Percentiles rank a stretch among this genome's conserved stretches.
These are phyloP conservation scores for Nycticebus coucang DNA, from an alignment of 2,113 vertebrate genomes.

Conservation along the genomic window DNA sequence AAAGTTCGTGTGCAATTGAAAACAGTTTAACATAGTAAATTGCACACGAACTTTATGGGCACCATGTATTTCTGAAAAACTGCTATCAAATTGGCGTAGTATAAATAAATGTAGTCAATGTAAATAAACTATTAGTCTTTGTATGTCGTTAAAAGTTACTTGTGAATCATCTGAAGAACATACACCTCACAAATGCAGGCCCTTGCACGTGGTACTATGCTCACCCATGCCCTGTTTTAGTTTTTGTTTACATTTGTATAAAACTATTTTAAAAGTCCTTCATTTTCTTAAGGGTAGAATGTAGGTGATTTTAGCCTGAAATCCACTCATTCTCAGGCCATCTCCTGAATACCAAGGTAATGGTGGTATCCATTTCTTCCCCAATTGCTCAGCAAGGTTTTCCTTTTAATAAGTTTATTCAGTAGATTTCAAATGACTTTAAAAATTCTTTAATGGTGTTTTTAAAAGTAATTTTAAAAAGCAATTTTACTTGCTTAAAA, in stretches of 20 bases:
- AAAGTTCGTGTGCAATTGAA: too few species aligned
- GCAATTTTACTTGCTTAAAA: neutral
- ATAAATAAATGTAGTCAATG: neutral
- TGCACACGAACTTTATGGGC: too few species aligned
- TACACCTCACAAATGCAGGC: neutral
- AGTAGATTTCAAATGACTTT: neutral
- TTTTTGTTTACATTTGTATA: conserved; percentile 6
- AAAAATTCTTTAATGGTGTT: neutral
- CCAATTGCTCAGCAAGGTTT: neutral
- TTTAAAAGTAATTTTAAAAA: neutral
- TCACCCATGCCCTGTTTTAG: neutral
- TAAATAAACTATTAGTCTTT: neutral
- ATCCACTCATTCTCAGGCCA: neutral
- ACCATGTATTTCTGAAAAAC: neutral
- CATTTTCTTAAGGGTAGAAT: conserved; percentile 31
- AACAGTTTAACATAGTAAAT: too few species aligned
- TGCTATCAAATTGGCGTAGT: neutral
- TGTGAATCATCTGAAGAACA: neutral
- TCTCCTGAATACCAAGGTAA: neutral
- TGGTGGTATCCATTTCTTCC: neutral
- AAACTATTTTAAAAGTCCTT: neutral
- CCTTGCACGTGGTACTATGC: neutral
- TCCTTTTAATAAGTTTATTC: neutral
- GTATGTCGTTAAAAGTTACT: conserved; percentile 1
- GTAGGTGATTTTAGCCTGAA: neutral